phyloP scores from a whole-genome alignment of 2,888 invertebrate species.

The Rapana venosa region DNA sequence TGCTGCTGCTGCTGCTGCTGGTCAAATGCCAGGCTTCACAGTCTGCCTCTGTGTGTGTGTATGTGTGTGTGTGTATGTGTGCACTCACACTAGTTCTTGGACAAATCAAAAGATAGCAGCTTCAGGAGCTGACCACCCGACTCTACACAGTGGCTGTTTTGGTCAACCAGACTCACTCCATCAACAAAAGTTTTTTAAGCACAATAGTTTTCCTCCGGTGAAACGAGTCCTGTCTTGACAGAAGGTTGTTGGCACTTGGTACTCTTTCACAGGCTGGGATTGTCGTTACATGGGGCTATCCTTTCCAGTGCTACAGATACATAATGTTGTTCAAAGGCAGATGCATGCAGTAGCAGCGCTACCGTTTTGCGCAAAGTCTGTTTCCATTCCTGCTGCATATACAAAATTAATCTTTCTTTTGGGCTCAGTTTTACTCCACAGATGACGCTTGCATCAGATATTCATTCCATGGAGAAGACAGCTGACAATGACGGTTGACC shows the following conservation, averaged over 20 bases:
- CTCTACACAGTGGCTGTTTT: not conserved
- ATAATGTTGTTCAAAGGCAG: no score
- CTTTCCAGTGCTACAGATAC: no score
- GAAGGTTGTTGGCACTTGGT: not conserved
- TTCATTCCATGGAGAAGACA: no score
- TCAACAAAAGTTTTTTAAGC: not conserved
- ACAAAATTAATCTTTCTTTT: no score
- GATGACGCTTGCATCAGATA: no score
- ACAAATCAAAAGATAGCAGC: not conserved
- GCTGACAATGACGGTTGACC: no score
- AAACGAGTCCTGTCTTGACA: not conserved
- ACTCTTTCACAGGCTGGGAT: not conserved
- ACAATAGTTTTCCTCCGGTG: not conserved
- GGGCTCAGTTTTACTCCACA: no score
- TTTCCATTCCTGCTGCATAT: no score
- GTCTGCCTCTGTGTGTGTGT: not conserved
- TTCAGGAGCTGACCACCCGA: not conserved
- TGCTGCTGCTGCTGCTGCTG: not conserved
- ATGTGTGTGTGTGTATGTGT: constrained; percentile 8
- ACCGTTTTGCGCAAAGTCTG: no score
- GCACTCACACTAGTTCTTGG: no score
- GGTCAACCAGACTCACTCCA: not conserved
- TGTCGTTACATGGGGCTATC: not conserved
- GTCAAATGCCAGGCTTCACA: not conserved
- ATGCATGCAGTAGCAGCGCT: no score